Evolutionary conservation across 2,797 vertebrate genomes (phyloP).

Genomic region (Lindbergichthys nudifrons): DNA sequence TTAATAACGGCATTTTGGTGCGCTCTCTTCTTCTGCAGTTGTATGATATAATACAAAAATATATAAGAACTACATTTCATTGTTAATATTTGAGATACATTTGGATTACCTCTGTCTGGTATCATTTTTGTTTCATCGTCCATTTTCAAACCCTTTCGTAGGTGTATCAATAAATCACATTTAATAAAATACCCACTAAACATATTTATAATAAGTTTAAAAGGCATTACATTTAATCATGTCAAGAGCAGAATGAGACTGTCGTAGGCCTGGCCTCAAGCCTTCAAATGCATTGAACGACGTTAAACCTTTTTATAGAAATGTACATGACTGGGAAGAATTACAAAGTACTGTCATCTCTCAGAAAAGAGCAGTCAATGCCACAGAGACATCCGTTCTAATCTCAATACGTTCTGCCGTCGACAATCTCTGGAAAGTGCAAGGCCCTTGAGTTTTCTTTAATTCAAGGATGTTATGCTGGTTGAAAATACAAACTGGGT

Average conservation of each 20-base stretch:
- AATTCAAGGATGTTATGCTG: constrained; percentile 88
- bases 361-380: constrained; percentile 59
- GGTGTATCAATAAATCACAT: neutral
- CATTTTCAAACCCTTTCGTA: neutral
- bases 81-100: neutral
- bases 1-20: no score
- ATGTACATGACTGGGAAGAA: constrained; percentile 53
- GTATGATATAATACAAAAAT: no score
- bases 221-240: constrained; percentile 16
- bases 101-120: neutral
- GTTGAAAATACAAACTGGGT: constrained; percentile 83
- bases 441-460: constrained; percentile 83
- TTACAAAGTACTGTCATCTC: constrained; percentile 56
- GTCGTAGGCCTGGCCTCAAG: constrained; percentile 12
- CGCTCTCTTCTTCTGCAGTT: no score
- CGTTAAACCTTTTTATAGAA: constrained; percentile 60
- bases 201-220: neutral
- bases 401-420: constrained; percentile 72
- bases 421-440: constrained; percentile 83
- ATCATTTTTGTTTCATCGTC: neutral
- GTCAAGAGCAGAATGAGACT: neutral
- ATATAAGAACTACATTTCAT: no score
- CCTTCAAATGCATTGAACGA: constrained; percentile 22
- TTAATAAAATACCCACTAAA: neutral
- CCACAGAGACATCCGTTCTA: constrained; percentile 76